Base-by-base conservation (phyloP, 2,797 vertebrate genomes). In the Jordanella pulchra region DNA sequence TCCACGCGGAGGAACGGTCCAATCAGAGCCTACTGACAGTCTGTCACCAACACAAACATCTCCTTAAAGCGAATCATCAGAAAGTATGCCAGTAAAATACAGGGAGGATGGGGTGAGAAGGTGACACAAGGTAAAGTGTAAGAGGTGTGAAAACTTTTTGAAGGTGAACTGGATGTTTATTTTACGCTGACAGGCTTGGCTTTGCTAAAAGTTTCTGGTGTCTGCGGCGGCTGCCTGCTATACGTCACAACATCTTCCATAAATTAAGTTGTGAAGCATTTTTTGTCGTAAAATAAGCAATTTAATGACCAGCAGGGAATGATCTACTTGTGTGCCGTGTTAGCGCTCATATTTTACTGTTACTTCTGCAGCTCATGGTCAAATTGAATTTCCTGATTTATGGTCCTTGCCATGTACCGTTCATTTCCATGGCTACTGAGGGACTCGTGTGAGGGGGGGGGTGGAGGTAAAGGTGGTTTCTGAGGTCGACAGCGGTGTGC, bases 311-410 rank as follows among this genome's bases (percentile, higher is more conserved):
- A 51, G 75, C 82, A 73, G 58, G 71, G 75, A 83, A 85, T 89
- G 88, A 88, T 86, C 80, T 92, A 91, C 93, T 84, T 90, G 86
- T 72, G 86, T 79, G 76, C 86, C 84, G 84, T 87, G 89, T 84
- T 79, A 76, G 66, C 67, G 48, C 89, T 91, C 89, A 83, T 93
- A 89, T 90, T 93, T 93, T 89, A 93, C 87, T 79, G 89, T 89
- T 84, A 88, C 79, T 75, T 79, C 87, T 77, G 54, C 77, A 82
- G 87, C 93, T 92, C 91, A 89, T 88, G 91, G 92, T 92, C 92
- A 90, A 92, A 94, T 94, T 92, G 92, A 91, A 94, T 94, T 93
- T 91, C 79, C 80, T 89, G 94, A 94, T 93, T 92, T 94, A 94
- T 88, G 85, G 85, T 79, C 83, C 75, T 77, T 82, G 79, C 86